Percentiles rank a stretch among this genome's conserved stretches.
phyloP scores from a whole-genome alignment of 2,888 invertebrate species.

The Gymnoscelis rufifasciata region DNA sequence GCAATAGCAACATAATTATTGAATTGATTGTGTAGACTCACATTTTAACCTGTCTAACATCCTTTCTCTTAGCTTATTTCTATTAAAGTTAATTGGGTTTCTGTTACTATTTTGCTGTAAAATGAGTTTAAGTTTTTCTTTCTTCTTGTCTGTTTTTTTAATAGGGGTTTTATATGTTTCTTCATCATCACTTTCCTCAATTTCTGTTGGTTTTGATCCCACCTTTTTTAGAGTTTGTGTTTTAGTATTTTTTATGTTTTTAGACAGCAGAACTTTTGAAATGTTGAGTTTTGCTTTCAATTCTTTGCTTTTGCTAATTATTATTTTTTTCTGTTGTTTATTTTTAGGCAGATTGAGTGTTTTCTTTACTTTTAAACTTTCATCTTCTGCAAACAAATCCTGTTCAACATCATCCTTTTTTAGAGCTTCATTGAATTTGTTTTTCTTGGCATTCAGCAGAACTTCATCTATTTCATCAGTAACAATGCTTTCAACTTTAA shows the following conservation, averaged over 20 bases:
- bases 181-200: neutral
- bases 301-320: neutral
- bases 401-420: constrained; percentile 45
- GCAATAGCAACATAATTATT: neutral
- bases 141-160: constrained; percentile 31
- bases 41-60: constrained; percentile 85
- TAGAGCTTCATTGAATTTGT: constrained; percentile 46
- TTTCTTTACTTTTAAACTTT: constrained; percentile 21
- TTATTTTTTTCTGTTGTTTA: constrained; percentile 5
- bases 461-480: constrained; percentile 49
- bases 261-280: no score
- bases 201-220: neutral
- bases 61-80: constrained; percentile 75
- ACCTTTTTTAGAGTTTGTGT: neutral
- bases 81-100: constrained; percentile 41
- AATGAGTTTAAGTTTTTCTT: constrained; percentile 42
- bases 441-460: constrained; percentile 50
- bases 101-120: constrained; percentile 39
- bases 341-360: no score
- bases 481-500: constrained; percentile 35
- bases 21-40: constrained; percentile 44
- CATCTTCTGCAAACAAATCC: constrained; percentile 34
- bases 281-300: neutral
- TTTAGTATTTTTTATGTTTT: neutral
- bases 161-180: neutral